Evolutionary conservation across 2,797 vertebrate genomes (phyloP), one percentile per base, ranked within the genome.

Genomic region (Poecilia wingei): DNA sequence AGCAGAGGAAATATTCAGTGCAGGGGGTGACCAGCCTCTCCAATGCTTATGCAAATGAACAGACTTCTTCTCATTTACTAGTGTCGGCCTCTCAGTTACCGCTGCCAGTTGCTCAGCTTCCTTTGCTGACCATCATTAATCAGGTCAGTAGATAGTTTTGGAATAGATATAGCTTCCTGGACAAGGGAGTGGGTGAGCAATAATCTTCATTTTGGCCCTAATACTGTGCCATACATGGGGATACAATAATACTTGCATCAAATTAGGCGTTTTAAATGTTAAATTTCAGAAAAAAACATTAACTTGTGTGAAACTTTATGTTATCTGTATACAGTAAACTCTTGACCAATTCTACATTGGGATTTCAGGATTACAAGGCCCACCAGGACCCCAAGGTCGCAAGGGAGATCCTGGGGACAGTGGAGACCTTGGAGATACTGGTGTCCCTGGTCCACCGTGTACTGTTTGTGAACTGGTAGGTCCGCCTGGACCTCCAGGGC

Each of bases 391-490:
- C n/a, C 74, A 43, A 46, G 92, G 93, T 7, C 61, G 0, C 39
- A 94, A 93, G 88, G 93, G 93, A 73, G 45, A 82, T 28, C 70
- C 66, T 81, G 93, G 93, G 25, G 1, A 1, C 1, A 22, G 0
- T 68, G 93, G 93, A 74, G 92, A 93, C 20, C 76, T 51, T 22
- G 93, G 93, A 64, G 43, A 3, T 14, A 82, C 61, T 47, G 93
- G 93, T 59, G 49, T 20, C 8, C 72, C 46, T 66, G 94, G 93
- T 6, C 71, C 20, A 77, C 49, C 74, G 1, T 92, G 91, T 70
- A 77, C 77, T 25, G 0, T 0, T 0, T 91, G 83, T 79, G 92
- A 91, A 0, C 0, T 84, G 5, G 0, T 0, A 4, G 85, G 61
- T 45, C 0, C 0, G 25, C 25, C 64, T 7, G 90, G 94, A 1